phyloP scores from a whole-genome alignment of 2,113 vertebrate genomes.

The Kryptolebias marmoratus region DNA sequence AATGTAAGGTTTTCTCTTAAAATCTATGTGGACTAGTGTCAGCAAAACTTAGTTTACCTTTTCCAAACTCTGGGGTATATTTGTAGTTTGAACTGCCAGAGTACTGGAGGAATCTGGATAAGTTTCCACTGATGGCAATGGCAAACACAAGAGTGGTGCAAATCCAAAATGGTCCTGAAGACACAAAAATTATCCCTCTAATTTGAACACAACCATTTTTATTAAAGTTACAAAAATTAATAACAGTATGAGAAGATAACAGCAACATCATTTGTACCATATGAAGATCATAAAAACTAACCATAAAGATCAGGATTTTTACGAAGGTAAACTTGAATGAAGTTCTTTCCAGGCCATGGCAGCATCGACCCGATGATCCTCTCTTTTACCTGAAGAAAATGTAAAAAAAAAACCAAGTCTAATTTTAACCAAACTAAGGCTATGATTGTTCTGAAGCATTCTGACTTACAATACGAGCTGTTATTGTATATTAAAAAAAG shows the following conservation, averaged over 20 bases:
- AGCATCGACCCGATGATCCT: conserved; percentile 93
- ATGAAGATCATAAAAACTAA: conserved; percentile 60
- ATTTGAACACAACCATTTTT: background rate
- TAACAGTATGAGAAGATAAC: background rate
- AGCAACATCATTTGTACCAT: background rate
- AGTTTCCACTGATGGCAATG: conserved; percentile 94
- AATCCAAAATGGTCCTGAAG: conserved; percentile 97
- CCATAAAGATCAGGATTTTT: conserved; percentile 96
- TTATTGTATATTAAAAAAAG: background rate
- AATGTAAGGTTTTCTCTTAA: background rate
- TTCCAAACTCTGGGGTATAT: conserved; percentile 93
- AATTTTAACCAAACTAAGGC: background rate
- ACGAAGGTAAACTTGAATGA: conserved; percentile 89
- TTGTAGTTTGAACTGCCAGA: conserved; percentile 82
- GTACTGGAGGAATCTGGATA: conserved; percentile 88
- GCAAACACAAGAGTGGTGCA: conserved; percentile 96
- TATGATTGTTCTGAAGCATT: background rate
- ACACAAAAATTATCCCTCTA: background rate
- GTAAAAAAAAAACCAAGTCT: background rate
- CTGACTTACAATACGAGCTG: background rate
- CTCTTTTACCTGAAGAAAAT: conserved; percentile 86
- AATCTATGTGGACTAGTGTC: background rate
- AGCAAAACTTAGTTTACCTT: conserved; percentile 81
- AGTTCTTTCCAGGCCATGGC: conserved; percentile 94
- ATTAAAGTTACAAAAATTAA: background rate